Base-by-base conservation (phyloP, 2,113 vertebrate genomes). In the Mirza zaza region DNA sequence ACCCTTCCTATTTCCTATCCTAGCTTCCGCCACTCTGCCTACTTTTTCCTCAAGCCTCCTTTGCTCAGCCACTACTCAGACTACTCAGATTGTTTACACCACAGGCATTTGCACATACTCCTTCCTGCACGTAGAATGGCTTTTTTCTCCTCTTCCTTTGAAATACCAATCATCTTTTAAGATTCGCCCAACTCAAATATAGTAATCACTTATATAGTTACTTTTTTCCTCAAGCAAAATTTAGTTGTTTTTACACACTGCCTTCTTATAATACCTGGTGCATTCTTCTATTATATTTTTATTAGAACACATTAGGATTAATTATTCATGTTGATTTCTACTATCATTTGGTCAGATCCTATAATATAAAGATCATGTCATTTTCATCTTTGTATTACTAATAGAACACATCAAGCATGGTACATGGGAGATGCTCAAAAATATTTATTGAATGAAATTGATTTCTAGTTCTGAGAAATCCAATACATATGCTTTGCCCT, bases 231-330 rank as follows among this genome's bases (percentile, higher is more conserved):
- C 17, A 87, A 73, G 39, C 20, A 94, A 91, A 93, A 67, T 67
- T 67, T 61, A 39, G 34, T 32, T 86, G 59, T 48, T 94, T 97
- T 97, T 39, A 50, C 67, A 87, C 4, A 70, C 1, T 76, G 42
- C 21, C 89, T 7, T 85, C 48, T 83, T 57, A 63, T 5, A 82
- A 77, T 50, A 77, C 57, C 45, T 96, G 34, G 23, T 48, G 70
- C 45, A 67, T 20, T 93, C 70, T 84, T 92, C 15, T 86, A 15
- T 57, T 68, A 42, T 4, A 39, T 50, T 70, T 88, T 75, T 87
- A 79, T 91, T 77, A 87, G 45, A 83, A 93, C 97, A 20, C n/a
- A 50, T 65, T 82, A 77, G 88, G 48, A 59, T 82, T 86, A 68
- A 68, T 65, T 45, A 17, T 75, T 87, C n/a, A 63, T 84, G 23